Evolutionary conservation across 2,113 vertebrate genomes (phyloP), one percentile per base, ranked within the genome.

Genomic region (Antennarius striatus): DNA sequence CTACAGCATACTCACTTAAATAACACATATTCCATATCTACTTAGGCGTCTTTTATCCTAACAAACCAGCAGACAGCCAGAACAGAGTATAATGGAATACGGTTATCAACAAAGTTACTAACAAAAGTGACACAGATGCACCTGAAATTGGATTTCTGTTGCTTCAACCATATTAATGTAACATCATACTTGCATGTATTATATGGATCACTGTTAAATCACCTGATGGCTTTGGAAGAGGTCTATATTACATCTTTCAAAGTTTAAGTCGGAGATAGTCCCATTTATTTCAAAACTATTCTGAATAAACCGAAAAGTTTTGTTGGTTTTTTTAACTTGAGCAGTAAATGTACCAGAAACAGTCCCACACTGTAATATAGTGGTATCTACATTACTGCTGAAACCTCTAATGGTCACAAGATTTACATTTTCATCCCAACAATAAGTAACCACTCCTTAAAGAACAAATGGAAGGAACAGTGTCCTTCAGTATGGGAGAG

Each of bases 251-350:
- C 30, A 62, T 30, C n/a, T 40, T 65, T 4, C 62, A 46, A 6
- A 32, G 36, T 69, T 55, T 8, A 64, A 56, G 11, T 67, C 42
- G 56, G 10, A 61, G 81, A 83, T 83, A 79, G 72, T 82, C 70
- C 43, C 53, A 36, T 43, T 71, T 10, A 51, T 30, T 59, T 58
- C 65, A 30, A 63, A 62, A 4, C 29, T 15, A 54, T 15, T 32
- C 15, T 32, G 28, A 55, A 13, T n/a, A 39, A 55, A 69, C 54
- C 59, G 9, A 57, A 64, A 43, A 11, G 32, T 36, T 36, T 36
- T 36, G 22, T 7, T 40, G 1, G 10, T 10, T 40, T 7, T 40
- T 40, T 40, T 40, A 46, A 46, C 6, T 10, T 36, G 32, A 36
- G 32, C 32, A 36, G 32, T 3, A 36, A n/a, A 5, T 43, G 5